Evolutionary conservation across 2,888 invertebrate genomes (phyloP).

Genomic region (Molorchus minor): DNA sequence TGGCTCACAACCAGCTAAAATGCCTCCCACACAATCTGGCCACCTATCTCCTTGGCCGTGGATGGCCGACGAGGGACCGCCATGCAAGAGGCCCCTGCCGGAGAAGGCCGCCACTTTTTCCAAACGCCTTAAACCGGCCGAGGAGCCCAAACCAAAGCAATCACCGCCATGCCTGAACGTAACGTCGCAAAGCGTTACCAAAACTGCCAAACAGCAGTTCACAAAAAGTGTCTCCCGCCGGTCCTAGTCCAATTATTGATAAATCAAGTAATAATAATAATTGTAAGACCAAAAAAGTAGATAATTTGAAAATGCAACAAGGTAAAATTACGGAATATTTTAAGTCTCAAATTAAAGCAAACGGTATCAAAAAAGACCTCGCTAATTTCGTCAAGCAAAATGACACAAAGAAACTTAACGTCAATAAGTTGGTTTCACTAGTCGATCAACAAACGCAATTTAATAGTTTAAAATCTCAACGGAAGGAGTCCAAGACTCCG

Average conservation of each 20-base stretch:
- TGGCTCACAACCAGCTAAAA: conserved; percentile 55
- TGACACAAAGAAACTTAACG: conserved; percentile 36
- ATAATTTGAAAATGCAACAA: conserved; percentile 64
- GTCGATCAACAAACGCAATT: conserved; percentile 53
- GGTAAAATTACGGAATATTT: conserved; percentile 88
- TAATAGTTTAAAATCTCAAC: conserved; percentile 44
- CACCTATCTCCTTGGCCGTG: conserved; percentile 54
- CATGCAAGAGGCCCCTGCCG: conserved; percentile 44
- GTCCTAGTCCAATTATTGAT: conserved; percentile 49
- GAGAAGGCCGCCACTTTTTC: conserved; percentile 52
- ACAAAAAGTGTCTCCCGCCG: conserved; percentile 39
- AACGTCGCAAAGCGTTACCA: conserved; percentile 28
- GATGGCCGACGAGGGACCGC: conserved; percentile 48
- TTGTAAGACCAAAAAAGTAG: conserved; percentile 29
- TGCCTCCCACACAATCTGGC: conserved; percentile 57
- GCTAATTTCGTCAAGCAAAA: conserved; percentile 42
- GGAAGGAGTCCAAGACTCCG: conserved; percentile 55
- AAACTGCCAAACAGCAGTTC: conserved; percentile 31
- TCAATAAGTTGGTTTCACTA: conserved; percentile 47
- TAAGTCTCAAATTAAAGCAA: conserved; percentile 82
- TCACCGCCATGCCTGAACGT: conserved; percentile 55
- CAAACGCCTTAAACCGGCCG: conserved; percentile 51
- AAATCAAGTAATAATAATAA: conserved; percentile 37
- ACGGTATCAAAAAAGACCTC: conserved; percentile 54
- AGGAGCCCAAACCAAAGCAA: conserved; percentile 45